A percentile compares a stretch with the other conserved stretches of the same genome.
These are phyloP conservation scores for Aphaenogaster floridana DNA, from an alignment of 1,140 invertebrate species.

Conservation along the genomic window DNA sequence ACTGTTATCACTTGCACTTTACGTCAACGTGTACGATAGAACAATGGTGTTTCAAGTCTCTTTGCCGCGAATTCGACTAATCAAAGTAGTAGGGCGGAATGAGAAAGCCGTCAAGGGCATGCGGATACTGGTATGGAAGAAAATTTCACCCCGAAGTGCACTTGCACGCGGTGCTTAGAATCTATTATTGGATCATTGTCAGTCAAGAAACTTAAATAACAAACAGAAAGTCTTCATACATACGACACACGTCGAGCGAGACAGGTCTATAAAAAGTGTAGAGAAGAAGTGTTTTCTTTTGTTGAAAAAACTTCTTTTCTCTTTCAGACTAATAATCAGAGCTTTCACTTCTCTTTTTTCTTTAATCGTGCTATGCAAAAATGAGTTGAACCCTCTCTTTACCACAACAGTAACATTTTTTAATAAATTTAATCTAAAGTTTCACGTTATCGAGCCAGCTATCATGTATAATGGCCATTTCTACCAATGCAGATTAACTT, in stretches of 20 bases:
- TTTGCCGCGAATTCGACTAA: constrained; percentile 36
- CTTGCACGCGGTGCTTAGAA: constrained; percentile 17
- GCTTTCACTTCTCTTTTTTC: background rate
- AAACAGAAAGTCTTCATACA: constrained; percentile 28
- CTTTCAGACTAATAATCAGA: background rate
- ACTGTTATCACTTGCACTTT: constrained; percentile 31
- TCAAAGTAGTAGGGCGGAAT: constrained; percentile 1
- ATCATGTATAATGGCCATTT: too few relatives aligned
- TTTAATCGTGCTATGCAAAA: background rate
- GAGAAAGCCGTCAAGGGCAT: constrained; percentile 33
- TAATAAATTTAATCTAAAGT: constrained; percentile 10
- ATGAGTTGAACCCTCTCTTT: background rate
- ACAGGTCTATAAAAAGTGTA: constrained; percentile 5
- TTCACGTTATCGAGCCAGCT: background rate
- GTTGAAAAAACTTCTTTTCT: too few relatives aligned
- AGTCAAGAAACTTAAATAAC: constrained; percentile 43
- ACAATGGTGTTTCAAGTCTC: background rate
- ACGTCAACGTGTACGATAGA: constrained; percentile 11
- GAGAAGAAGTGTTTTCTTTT: background rate
- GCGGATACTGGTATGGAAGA: constrained; percentile 25
- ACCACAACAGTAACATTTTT: background rate
- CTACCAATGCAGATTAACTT: too few relatives aligned
- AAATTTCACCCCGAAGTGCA: constrained; percentile 43
- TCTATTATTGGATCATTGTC: constrained; percentile 56
- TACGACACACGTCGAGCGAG: background rate